Evolutionary conservation across 2,888 invertebrate genomes (phyloP).

Genomic region (Pachydiplax longipennis): DNA sequence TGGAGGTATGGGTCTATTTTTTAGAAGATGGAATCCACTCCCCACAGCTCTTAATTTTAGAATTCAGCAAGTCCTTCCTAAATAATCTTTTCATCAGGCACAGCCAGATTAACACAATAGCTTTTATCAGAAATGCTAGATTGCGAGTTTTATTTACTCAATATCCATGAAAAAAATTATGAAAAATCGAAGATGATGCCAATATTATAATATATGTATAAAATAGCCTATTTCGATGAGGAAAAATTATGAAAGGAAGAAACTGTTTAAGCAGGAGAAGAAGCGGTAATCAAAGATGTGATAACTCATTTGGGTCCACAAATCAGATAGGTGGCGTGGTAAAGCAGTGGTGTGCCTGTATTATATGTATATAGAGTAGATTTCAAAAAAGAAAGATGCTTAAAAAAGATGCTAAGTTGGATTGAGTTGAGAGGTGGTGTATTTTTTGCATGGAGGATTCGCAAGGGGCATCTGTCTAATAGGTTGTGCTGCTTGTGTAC

Average conservation of each 20-base stretch:
- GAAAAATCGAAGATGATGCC: neutral
- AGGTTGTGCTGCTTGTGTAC: constrained; percentile 28
- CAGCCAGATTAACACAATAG: neutral
- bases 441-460: constrained; percentile 11
- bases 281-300: constrained; percentile 36
- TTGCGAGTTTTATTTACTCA: constrained; percentile 15
- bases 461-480: neutral
- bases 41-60: neutral
- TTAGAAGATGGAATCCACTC: constrained; percentile 16
- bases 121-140: neutral
- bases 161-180: neutral
- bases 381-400: constrained; percentile 6
- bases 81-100: neutral
- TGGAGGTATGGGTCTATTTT: constrained; percentile 28
- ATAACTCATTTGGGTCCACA: constrained; percentile 44
- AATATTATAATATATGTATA: neutral
- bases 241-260: neutral
- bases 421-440: constrained; percentile 12
- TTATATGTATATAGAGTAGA: constrained; percentile 30
- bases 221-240: constrained; percentile 19
- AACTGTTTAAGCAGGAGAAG: constrained; percentile 9
- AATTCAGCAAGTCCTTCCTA: neutral
- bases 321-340: constrained; percentile 26
- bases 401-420: constrained; percentile 14
- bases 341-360: constrained; percentile 33